These are phyloP conservation scores for Ecliptopera silaceata DNA, from an alignment of 2,888 invertebrate genomes.

Conservation along the genomic window DNA sequence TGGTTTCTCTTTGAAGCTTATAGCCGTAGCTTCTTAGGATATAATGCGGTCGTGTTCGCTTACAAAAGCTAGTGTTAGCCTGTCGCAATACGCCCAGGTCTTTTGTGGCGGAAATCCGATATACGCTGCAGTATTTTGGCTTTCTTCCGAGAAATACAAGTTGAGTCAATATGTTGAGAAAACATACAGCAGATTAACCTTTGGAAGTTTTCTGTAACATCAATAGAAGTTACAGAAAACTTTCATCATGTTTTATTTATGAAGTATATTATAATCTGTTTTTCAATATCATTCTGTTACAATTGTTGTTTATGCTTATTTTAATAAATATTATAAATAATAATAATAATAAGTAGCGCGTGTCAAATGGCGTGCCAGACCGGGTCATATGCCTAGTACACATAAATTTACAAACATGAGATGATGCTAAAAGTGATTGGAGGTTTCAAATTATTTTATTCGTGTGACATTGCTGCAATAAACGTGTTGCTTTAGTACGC, in stretches of 20 bases:
- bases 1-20: conserved; percentile 1
- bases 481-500: conserved; percentile 12
- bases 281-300: too few species aligned
- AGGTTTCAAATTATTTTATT: too few species aligned
- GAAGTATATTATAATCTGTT: too few species aligned
- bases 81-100: conserved; percentile 15
- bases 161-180: conserved; percentile 19
- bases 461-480: too few species aligned
- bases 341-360: too few species aligned
- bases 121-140: conserved; percentile 24
- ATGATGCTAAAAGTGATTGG: too few species aligned
- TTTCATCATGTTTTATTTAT: too few species aligned
- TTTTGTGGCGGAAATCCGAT: conserved; percentile 24
- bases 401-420: too few species aligned
- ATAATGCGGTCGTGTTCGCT: conserved; percentile 5
- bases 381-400: too few species aligned
- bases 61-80: conserved; percentile 17
- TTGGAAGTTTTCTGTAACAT: not conserved
- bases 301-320: not conserved
- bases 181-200: not conserved
- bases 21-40: not conserved
- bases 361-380: too few species aligned
- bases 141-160: conserved; percentile 20
- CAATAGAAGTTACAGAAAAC: too few species aligned
- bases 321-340: not conserved